Conservation (phyloP, 2,888 invertebrate species). For the Camponotus fellah region DNA sequence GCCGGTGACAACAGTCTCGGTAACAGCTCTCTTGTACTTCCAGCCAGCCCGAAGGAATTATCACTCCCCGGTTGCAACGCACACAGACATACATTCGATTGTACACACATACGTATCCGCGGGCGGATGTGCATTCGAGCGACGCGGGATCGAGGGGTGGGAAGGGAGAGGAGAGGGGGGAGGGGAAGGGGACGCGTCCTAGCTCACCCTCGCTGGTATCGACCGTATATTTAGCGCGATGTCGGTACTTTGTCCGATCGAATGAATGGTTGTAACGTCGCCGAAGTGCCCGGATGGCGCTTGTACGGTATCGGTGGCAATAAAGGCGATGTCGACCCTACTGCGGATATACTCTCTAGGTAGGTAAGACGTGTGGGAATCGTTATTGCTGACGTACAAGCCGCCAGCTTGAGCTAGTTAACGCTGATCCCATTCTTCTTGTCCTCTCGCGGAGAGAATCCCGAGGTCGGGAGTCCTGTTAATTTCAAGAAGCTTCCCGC, state of each 20-base stretch:
- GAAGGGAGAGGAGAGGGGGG: background rate
- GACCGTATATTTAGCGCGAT: conserved; percentile 80
- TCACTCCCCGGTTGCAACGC: conserved; percentile 60
- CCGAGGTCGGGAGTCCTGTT: background rate
- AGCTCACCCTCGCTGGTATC: conserved; percentile 51
- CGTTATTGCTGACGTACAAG: conserved; percentile 46
- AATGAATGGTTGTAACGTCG: conserved; percentile 78
- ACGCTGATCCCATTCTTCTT: conserved; percentile 21
- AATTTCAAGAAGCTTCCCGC: background rate
- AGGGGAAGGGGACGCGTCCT: background rate
- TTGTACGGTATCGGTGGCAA: conserved; percentile 72
- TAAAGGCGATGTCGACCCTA: conserved; percentile 74
- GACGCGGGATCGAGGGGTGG: conserved; percentile 13
- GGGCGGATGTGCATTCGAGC: conserved; percentile 20
- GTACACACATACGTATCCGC: background rate
- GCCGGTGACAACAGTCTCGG: conserved; percentile 71
- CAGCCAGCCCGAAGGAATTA: conserved; percentile 72
- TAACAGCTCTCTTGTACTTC: conserved; percentile 72
- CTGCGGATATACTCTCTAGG: conserved; percentile 1
- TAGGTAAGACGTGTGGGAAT: conserved; percentile 40
- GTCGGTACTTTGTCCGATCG: conserved; percentile 83
- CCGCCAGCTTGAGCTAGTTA: background rate
- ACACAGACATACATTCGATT: background rate
- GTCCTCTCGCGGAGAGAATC: background rate
- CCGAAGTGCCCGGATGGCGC: conserved; percentile 72